Evolutionary conservation across 2,888 invertebrate species (phyloP), one percentile per base, ranked within the genome.

Genomic region (Ecliptopera silaceata): DNA sequence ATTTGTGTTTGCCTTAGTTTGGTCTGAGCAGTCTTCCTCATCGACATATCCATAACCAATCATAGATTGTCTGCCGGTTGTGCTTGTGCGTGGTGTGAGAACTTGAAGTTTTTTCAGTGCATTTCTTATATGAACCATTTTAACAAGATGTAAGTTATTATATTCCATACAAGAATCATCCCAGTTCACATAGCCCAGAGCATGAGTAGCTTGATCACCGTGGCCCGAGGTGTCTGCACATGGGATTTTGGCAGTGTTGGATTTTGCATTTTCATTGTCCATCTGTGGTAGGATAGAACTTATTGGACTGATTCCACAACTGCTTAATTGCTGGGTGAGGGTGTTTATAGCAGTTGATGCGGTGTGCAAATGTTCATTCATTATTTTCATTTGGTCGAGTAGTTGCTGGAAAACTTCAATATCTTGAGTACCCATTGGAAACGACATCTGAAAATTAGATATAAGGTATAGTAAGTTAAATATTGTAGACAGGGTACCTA

Each of bases 141-240:
- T 17, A 10, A 44, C 12, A 26, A 43, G 29, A 1, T 4, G 6
- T 13, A 44, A 18, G 10, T 17, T 3, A 18, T 29, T 3, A 4
- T 44, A 22, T 2, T 5, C 6, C 0, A 26, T 17, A 43, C 38
- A 38, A n/a, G 38, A 22, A 6, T 13, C 12, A 12, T 51, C 6
- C 51, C 51, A 51, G 12, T 51, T 51, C 18, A 51, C n/a, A 17
- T 51, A 51, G 36, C 51, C 51, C 0, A 44, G 5, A 10, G 5
- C 20, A 15, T 11, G 15, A 26, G 10, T 12, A 4, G 18, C 12
- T 22, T 22, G 12, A 3, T 42, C 42, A 26, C 22, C 11, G 4
- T 31, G 20, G 3, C 1, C 41, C 2, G 10, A 12, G 0, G 17
- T 13, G 31, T 13, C 39, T 12, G 1, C 13, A 8, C 3, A 20